These are phyloP conservation scores for Ctenicera cuprea DNA, from an alignment of 2,888 invertebrate genomes.

Conservation along the genomic window DNA sequence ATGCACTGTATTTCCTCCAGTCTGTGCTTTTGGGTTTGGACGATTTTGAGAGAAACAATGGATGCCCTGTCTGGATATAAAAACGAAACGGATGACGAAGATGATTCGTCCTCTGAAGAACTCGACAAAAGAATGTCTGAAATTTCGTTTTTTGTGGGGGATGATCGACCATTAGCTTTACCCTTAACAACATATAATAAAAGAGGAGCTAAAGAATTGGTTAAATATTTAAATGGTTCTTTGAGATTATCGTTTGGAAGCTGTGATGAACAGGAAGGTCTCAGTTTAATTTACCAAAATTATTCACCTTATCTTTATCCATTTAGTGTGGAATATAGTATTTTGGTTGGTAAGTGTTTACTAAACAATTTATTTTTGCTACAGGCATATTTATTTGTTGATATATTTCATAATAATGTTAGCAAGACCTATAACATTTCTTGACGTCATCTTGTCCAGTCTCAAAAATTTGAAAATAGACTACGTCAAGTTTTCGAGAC, in stretches of 20 bases:
- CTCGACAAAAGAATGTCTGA: constrained; percentile 19
- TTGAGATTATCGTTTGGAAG: constrained; percentile 63
- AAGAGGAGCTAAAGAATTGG: constrained; percentile 64
- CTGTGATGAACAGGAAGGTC: constrained; percentile 73
- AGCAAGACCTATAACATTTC: too few relatives aligned
- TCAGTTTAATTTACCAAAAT: constrained; percentile 75
- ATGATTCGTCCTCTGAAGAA: constrained; percentile 45
- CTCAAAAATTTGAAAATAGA: too few relatives aligned
- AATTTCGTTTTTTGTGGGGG: constrained; percentile 31
- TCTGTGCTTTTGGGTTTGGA: constrained; percentile 87
- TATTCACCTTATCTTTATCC: constrained; percentile 87
- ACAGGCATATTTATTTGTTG: too few relatives aligned
- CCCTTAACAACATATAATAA: constrained; percentile 66
- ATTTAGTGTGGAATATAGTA: constrained; percentile 87
- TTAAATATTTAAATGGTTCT: constrained; percentile 60
- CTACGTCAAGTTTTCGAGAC: too few relatives aligned
- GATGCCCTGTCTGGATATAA: constrained; percentile 75
- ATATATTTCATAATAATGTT: too few relatives aligned
- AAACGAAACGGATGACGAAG: constrained; percentile 66
- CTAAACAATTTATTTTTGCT: background rate
- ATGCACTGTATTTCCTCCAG: constrained; percentile 89
- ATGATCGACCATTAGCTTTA: constrained; percentile 62
- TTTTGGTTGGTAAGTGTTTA: constrained; percentile 79
- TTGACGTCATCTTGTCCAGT: too few relatives aligned
- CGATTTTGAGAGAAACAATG: constrained; percentile 84